Conservation (phyloP, 2,888 invertebrate species). For the Nomada fucata region DNA sequence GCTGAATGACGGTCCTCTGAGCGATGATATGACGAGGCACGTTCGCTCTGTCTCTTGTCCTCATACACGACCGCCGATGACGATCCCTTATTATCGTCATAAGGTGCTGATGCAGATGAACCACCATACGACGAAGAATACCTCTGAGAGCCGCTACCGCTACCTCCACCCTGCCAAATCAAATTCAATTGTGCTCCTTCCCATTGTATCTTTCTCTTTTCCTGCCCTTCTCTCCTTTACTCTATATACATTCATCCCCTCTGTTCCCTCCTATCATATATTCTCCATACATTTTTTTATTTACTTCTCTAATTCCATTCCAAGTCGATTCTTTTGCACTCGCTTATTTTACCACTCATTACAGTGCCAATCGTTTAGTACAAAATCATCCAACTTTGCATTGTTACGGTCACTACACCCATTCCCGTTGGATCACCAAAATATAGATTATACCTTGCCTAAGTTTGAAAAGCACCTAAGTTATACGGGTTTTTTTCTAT, state of each 20-base stretch:
- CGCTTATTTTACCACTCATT: constrained; percentile 59
- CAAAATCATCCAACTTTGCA: constrained; percentile 67
- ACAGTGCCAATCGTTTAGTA: constrained; percentile 71
- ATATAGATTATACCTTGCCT: constrained; percentile 62
- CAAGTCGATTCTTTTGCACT: constrained; percentile 59
- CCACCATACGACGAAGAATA: constrained; percentile 81
- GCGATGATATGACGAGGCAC: constrained; percentile 81
- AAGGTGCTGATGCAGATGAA: constrained; percentile 77
- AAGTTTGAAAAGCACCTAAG: constrained; percentile 66
- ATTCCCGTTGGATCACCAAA: constrained; percentile 72
- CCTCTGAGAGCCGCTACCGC: constrained; percentile 81
- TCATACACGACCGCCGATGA: constrained; percentile 80
- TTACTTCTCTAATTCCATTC: constrained; percentile 55
- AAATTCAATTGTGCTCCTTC: constrained; percentile 81
- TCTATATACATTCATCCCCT: constrained; percentile 56
- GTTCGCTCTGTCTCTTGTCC: constrained; percentile 82
- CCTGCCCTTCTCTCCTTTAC: constrained; percentile 64
- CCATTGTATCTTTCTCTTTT: constrained; percentile 69
- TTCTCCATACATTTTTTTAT: constrained; percentile 53
- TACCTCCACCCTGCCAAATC: constrained; percentile 83
- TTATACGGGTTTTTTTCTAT: constrained; percentile 35
- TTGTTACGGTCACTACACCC: constrained; percentile 71
- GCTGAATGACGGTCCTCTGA: constrained; percentile 82
- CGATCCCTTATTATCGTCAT: constrained; percentile 81
- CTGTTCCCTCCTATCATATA: constrained; percentile 60